These are phyloP conservation scores for Argynnis bischoffii DNA, from an alignment of 2,888 invertebrate genomes.

Conservation along the genomic window DNA sequence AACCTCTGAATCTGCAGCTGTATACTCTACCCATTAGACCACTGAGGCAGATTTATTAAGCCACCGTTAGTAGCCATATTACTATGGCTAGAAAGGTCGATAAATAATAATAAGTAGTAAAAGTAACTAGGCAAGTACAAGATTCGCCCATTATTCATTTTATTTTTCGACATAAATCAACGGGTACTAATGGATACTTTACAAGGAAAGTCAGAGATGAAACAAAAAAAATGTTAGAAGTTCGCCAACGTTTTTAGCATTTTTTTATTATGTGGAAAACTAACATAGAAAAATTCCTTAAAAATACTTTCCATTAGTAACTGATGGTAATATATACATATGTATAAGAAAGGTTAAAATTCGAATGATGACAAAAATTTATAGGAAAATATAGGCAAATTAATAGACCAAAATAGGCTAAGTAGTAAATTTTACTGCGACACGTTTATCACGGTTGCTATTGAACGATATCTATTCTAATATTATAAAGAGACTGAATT, in stretches of 20 bases:
- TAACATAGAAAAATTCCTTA: no score
- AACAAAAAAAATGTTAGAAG: not conserved
- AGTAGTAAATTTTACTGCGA: no score
- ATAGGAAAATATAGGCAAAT: no score
- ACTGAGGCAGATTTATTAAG: not conserved
- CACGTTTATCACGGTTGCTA: no score
- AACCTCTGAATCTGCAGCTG: no score
- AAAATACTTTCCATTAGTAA: no score
- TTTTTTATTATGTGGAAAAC: not conserved
- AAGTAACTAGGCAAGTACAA: not conserved
- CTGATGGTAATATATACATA: no score
- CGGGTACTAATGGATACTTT: constrained; percentile 12
- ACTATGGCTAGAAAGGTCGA: not conserved
- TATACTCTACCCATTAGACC: no score
- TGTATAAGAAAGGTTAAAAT: no score
- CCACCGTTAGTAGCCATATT: not conserved
- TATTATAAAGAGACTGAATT: not conserved
- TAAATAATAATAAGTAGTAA: constrained; percentile 10
- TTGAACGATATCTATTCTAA: not conserved
- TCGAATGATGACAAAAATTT: no score
- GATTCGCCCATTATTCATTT: constrained; percentile 11
- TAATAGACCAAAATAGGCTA: no score
- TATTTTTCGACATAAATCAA: constrained; percentile 17
- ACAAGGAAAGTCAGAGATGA: constrained; percentile 3
- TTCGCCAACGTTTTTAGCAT: not conserved